These are phyloP conservation scores for Chaenogobius annularis DNA, from an alignment of 2,113 vertebrate species.

Conservation along the genomic window DNA sequence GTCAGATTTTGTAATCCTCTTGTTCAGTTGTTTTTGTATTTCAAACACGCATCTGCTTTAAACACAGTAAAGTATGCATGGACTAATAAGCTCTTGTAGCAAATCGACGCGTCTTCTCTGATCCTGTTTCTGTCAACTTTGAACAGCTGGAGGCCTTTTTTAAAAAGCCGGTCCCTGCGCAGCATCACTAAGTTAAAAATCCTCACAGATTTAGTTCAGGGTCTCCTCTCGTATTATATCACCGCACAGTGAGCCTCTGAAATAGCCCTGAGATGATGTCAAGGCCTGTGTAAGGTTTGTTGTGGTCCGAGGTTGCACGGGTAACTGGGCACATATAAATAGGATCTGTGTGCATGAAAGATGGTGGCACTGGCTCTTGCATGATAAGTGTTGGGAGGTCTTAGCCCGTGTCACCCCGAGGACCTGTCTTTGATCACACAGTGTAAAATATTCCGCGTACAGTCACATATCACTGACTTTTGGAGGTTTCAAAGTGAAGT, in stretches of 20 bases:
- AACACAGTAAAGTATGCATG: constrained; percentile 24
- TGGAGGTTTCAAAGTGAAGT: constrained; percentile 57
- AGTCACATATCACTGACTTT: constrained; percentile 69
- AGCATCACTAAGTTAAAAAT: constrained; percentile 51
- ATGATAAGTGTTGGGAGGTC: constrained; percentile 41
- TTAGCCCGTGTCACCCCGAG: constrained; percentile 41
- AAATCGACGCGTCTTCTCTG: constrained; percentile 34
- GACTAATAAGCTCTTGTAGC: constrained; percentile 41
- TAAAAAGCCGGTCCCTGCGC: constrained; percentile 29
- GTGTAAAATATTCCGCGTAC: constrained; percentile 46
- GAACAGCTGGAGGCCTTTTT: constrained; percentile 55
- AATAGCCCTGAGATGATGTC: constrained; percentile 69
- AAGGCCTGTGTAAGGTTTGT: constrained; percentile 65
- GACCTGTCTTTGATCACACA: constrained; percentile 65
- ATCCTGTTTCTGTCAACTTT: constrained; percentile 46
- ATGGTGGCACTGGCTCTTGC: constrained; percentile 36
- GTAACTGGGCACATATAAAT: constrained; percentile 73
- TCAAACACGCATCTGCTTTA: constrained; percentile 11
- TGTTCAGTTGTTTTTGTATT: not conserved
- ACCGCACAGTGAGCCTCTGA: constrained; percentile 36
- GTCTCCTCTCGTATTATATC: constrained; percentile 53
- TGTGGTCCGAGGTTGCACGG: constrained; percentile 64
- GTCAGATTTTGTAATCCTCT: not conserved
- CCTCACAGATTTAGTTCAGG: constrained; percentile 31
- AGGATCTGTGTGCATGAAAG: constrained; percentile 64